Percentiles rank a stretch among this genome's conserved stretches.
These are phyloP conservation scores for Drosophila sordidula DNA, from an alignment of 2,888 invertebrate species.

Conservation along the genomic window DNA sequence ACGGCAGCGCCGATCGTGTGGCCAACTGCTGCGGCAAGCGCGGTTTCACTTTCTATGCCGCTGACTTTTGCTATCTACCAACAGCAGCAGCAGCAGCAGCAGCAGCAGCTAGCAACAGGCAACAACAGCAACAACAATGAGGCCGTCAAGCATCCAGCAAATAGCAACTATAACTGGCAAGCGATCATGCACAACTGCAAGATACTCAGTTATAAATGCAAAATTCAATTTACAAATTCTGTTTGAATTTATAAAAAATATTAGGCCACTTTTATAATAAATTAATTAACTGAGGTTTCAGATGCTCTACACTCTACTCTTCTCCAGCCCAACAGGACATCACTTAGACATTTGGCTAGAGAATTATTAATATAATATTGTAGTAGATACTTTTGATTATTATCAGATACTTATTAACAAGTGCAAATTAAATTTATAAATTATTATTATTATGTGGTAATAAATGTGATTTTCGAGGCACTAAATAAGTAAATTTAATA, in stretches of 20 bases:
- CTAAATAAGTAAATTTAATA: too few species aligned
- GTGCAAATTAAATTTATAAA: too few species aligned
- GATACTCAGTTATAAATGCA: slow-evolving; percentile 7
- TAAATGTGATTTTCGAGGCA: too few species aligned
- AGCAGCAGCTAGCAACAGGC: slow-evolving; percentile 33
- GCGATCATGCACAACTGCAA: slow-evolving; percentile 6
- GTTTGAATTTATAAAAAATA: background rate
- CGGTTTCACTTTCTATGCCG: slow-evolving; percentile 78
- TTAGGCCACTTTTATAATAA: background rate
- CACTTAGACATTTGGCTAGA: too few species aligned
- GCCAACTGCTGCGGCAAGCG: slow-evolving; percentile 67
- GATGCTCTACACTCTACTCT: too few species aligned
- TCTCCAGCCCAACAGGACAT: too few species aligned
- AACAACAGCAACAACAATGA: slow-evolving; percentile 34
- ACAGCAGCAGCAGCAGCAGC: slow-evolving; percentile 46
- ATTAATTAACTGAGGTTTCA: too few species aligned
- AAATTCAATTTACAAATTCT: background rate
- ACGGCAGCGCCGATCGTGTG: slow-evolving; percentile 57
- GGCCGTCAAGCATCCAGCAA: slow-evolving; percentile 24
- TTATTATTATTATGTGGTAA: too few species aligned
- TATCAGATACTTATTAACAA: too few species aligned
- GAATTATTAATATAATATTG: too few species aligned
- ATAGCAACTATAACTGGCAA: slow-evolving; percentile 19
- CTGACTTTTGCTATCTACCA: slow-evolving; percentile 74
- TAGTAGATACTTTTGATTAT: too few species aligned